These are phyloP conservation scores for Drosophila anomelani DNA, from an alignment of 2,888 invertebrate species.

Conservation along the genomic window DNA sequence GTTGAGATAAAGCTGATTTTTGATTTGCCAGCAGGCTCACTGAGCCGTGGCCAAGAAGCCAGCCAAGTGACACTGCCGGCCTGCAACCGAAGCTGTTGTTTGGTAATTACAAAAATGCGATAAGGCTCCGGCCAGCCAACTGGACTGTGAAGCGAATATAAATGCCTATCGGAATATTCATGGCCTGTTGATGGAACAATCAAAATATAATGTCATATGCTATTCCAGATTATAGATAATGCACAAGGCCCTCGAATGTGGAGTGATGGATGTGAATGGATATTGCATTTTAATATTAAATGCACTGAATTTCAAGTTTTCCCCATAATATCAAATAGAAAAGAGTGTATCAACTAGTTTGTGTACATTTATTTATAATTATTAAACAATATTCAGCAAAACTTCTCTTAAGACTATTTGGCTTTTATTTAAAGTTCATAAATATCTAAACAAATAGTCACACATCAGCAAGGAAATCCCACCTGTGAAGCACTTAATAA, in stretches of 20 bases:
- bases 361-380: no score
- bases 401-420: background rate
- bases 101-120: constrained; percentile 49
- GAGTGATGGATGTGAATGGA: constrained; percentile 9
- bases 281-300: constrained; percentile 27
- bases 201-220: constrained; percentile 39
- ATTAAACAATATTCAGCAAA: background rate
- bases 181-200: constrained; percentile 35
- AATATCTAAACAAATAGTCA: constrained; percentile 4
- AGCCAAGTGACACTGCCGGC: constrained; percentile 27
- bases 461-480: constrained; percentile 1
- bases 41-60: constrained; percentile 48
- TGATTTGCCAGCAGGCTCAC: constrained; percentile 60
- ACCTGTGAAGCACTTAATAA: constrained; percentile 9
- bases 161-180: constrained; percentile 37
- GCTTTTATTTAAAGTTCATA: background rate
- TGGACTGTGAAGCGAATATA: constrained; percentile 21
- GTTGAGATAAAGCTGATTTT: constrained; percentile 64
- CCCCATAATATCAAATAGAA: background rate
- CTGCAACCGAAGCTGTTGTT: constrained; percentile 27
- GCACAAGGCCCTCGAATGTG: constrained; percentile 6
- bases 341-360: background rate
- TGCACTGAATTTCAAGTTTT: background rate
- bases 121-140: constrained; percentile 29
- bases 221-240: constrained; percentile 40